Conservation (phyloP, 1,140 invertebrate genomes). For the Acyrthosiphon pisum region DNA sequence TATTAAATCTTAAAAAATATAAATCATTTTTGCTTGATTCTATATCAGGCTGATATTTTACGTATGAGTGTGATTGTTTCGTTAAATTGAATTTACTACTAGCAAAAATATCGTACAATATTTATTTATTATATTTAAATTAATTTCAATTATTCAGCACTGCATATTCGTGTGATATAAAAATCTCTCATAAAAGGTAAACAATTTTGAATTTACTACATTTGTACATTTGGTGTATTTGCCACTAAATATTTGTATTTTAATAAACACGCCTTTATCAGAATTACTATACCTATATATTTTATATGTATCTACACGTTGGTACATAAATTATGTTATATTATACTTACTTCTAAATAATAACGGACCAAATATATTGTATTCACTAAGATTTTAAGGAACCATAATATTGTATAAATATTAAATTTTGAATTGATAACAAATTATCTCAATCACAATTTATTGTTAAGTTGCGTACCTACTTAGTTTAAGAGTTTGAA, state of each 20-base stretch:
- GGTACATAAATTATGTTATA: neutral
- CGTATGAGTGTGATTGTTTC: neutral
- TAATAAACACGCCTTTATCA: constrained; percentile 29
- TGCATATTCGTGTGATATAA: constrained; percentile 20
- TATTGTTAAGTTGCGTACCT: constrained; percentile 35
- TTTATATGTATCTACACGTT: neutral
- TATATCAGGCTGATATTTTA: too few species aligned
- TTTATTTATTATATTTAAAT: neutral
- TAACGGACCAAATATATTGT: constrained; percentile 39
- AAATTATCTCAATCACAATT: constrained; percentile 42
- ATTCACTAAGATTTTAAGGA: constrained; percentile 10
- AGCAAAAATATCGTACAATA: neutral
- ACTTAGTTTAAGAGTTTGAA: constrained; percentile 40
- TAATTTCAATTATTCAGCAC: neutral
- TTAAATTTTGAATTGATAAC: neutral
- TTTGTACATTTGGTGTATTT: constrained; percentile 19
- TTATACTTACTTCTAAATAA: neutral
- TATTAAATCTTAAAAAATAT: neutral
- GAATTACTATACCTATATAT: neutral
- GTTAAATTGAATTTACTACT: neutral
- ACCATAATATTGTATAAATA: neutral
- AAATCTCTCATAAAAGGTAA: neutral
- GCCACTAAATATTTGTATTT: neutral
- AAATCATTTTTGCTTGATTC: neutral
- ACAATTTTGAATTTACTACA: neutral